Evolutionary conservation across 2,797 vertebrate species (phyloP).

Genomic region (Champsocephalus gunnari): DNA sequence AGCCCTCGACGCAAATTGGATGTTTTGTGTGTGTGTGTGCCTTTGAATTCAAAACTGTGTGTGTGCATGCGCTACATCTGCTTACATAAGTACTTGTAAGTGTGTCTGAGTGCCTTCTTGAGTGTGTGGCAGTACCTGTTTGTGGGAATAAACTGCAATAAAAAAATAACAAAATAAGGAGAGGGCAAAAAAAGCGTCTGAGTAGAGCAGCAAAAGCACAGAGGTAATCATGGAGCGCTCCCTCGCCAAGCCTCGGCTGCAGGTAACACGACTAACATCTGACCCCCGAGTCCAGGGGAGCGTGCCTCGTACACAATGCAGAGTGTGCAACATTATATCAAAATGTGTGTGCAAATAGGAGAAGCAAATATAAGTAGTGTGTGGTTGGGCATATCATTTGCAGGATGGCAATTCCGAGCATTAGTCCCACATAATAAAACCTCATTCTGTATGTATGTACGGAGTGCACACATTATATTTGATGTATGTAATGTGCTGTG

Average conservation of each 20-base stretch:
- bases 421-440: conserved; percentile 19
- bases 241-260: conserved; percentile 41
- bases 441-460: background rate
- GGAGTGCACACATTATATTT: background rate
- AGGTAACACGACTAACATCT: conserved; percentile 50
- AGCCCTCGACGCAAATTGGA: conserved; percentile 46
- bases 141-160: conserved; percentile 23
- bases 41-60: background rate
- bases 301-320: background rate
- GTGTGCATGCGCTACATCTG: background rate
- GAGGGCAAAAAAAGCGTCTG: background rate
- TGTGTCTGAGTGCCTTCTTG: background rate
- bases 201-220: conserved; percentile 59
- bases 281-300: conserved; percentile 42
- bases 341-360: background rate
- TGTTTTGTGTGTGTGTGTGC: conserved; percentile 8
- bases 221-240: conserved; percentile 64
- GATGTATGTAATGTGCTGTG: conserved; percentile 9
- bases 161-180: background rate
- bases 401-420: background rate
- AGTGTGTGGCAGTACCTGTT: conserved; percentile 5
- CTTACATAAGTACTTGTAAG: conserved; percentile 18
- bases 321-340: background rate
- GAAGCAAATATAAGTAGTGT: background rate
- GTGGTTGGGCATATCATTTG: conserved; percentile 13